phyloP scores from a whole-genome alignment of 2,113 vertebrate species.

The Charadrius vociferus region DNA sequence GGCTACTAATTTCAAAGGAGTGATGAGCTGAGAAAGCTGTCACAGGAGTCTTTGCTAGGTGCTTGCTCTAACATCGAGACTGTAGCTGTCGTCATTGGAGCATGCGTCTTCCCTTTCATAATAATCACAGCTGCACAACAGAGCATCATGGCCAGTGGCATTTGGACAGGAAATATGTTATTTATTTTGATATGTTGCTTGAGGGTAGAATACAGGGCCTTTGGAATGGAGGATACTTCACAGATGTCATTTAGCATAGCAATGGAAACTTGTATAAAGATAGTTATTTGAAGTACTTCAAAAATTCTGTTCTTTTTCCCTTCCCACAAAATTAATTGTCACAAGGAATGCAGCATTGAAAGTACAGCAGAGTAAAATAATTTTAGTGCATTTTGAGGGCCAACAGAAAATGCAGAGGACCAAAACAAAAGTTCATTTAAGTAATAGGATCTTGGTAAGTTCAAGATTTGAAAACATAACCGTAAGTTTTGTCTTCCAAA shows the following conservation, averaged over 20 bases:
- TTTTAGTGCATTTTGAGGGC: not conserved
- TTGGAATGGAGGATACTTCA: not conserved
- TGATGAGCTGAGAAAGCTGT: not conserved
- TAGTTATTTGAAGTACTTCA: not conserved
- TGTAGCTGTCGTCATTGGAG: not conserved
- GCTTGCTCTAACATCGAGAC: not conserved
- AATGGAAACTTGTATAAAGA: not conserved
- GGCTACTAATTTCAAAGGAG: not conserved
- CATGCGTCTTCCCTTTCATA: not conserved
- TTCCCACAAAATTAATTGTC: not conserved
- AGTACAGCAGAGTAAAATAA: not conserved
- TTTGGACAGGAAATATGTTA: not conserved
- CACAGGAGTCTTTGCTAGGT: not conserved
- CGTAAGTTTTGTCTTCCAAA: not conserved
- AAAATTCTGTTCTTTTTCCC: not conserved
- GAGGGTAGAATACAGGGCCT: not conserved
- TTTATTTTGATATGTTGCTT: not conserved
- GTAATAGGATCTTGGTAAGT: not conserved
- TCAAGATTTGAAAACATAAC: not conserved
- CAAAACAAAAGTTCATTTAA: not conserved
- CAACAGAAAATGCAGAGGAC: not conserved
- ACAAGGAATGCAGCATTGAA: accelerated
- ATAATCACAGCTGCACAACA: not conserved
- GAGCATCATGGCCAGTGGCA: not conserved
- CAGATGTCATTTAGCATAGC: not conserved